These are phyloP conservation scores for Drosophila robusta DNA, from an alignment of 2,888 invertebrate species.

Conservation along the genomic window DNA sequence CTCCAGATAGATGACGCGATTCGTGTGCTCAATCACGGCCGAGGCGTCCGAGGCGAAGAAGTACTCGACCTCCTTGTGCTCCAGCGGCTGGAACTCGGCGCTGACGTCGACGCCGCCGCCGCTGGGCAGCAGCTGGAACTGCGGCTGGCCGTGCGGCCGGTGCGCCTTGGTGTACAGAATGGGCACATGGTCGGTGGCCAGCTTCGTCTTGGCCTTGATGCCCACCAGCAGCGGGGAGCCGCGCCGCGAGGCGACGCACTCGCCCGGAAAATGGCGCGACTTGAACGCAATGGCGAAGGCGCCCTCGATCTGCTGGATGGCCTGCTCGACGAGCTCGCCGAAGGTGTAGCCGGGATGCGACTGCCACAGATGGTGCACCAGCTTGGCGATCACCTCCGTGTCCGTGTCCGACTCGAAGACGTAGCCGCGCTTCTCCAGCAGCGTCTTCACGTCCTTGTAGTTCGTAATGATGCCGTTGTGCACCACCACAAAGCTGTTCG, in stretches of 20 bases:
- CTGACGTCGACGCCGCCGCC: constrained; percentile 88
- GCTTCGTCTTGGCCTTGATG: constrained; percentile 96
- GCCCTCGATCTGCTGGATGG: constrained; percentile 98
- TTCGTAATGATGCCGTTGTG: constrained; percentile 99
- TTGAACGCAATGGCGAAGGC: constrained; percentile 99
- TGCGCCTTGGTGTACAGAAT: constrained; percentile 92
- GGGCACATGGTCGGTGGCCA: constrained; percentile 98
- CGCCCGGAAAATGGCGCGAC: constrained; percentile 97
- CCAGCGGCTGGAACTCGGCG: constrained; percentile 95
- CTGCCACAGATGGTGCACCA: constrained; percentile 95
- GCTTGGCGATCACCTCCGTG: constrained; percentile 98
- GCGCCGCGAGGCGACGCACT: constrained; percentile 97
- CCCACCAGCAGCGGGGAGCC: constrained; percentile 98
- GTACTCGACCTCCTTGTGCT: constrained; percentile 97
- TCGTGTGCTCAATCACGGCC: constrained; percentile 99
- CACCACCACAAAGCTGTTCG: constrained; percentile 94
- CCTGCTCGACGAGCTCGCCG: constrained; percentile 97
- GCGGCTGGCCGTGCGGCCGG: constrained; percentile 87
- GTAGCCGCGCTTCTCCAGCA: constrained; percentile 95
- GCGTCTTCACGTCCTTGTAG: constrained; percentile 96
- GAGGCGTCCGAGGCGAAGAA: constrained; percentile 99
- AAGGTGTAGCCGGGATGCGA: constrained; percentile 95
- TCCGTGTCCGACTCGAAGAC: constrained; percentile 98
- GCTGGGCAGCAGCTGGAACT: constrained; percentile 86
- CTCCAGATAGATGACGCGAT: constrained; percentile 98